These are phyloP conservation scores for Clupea harengus DNA, from an alignment of 2,113 vertebrate genomes.

Conservation along the genomic window DNA sequence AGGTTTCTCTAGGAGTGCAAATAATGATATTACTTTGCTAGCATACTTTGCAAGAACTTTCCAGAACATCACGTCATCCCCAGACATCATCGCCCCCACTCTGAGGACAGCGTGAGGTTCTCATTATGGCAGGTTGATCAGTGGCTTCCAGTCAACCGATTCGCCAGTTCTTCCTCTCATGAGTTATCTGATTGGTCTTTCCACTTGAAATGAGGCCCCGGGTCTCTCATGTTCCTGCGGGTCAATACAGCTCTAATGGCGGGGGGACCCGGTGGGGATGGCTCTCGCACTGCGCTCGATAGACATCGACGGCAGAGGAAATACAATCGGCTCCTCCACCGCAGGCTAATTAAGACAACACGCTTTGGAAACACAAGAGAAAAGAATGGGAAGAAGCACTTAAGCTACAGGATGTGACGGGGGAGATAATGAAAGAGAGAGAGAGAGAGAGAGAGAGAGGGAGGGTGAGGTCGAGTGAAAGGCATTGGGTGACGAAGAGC, in stretches of 20 bases:
- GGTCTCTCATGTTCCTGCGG: slow-evolving; percentile 13
- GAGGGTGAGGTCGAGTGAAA: neutral
- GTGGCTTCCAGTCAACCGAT: neutral
- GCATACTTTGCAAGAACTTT: neutral
- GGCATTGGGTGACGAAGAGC: neutral
- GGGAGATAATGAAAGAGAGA: slow-evolving; percentile 17
- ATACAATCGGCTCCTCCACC: slow-evolving; percentile 3
- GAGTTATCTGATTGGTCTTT: neutral
- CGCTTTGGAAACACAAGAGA: neutral
- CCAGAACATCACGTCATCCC: neutral
- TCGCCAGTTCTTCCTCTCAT: neutral
- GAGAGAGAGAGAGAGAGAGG: neutral
- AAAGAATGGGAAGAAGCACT: slow-evolving; percentile 7
- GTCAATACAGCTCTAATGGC: slow-evolving; percentile 19
- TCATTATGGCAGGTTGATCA: neutral
- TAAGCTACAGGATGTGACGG: slow-evolving; percentile 4
- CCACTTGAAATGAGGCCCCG: slow-evolving; percentile 1
- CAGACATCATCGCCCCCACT: neutral
- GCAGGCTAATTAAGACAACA: slow-evolving; percentile 10
- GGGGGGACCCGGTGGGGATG: neutral
- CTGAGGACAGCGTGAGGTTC: neutral
- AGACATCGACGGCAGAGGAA: slow-evolving; percentile 8
- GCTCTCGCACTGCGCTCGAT: neutral
- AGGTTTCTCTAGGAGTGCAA: too few relatives aligned
- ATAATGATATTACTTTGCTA: neutral